Evolutionary conservation across 2,797 vertebrate genomes (phyloP), one percentile per base, ranked within the genome.

Genomic region (Poeciliopsis paucimaculata): DNA sequence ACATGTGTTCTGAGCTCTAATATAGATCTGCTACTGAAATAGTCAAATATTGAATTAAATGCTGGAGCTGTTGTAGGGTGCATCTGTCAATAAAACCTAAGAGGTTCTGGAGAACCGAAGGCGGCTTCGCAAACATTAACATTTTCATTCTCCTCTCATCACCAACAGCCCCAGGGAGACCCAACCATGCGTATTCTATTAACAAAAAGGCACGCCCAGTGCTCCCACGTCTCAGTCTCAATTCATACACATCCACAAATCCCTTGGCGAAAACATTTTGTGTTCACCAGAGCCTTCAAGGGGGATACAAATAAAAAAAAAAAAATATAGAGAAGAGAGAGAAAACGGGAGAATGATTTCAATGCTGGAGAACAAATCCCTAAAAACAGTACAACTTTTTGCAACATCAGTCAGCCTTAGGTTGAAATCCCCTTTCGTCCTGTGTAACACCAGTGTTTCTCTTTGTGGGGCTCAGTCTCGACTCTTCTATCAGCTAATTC

Each of bases 211-310:
- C 90, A 94, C 90, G 90, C 93, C 93, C 92, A 91, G 83, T 88
- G 93, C 92, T 91, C 94, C 93, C 88, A 90, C 91, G 91, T 93
- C 90, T 88, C 91, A 89, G 91, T 88, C 90, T 94, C 86, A 79
- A 92, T 93, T 92, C 91, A 90, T 89, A 95, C 90, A 92, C 93
- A 92, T 93, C 91, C 92, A 90, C 93, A 95, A 94, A 94, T 94
- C 93, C 93, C 93, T 89, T 89, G 90, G 91, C 90, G 87, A 93
- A 93, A 93, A 91, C 93, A 88, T 93, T 92, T 94, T 93, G 94
- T 93, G 93, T 91, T 94, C 93, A 93, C 90, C 75, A 92, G 94
- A 94, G 93, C 94, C 89, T 93, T 91, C 90, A 85, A 91, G 77
- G 88, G 83, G 88, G 89, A 89, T 86, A 83, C 86, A 87, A 75